Evolutionary conservation across 1,140 invertebrate genomes (phyloP).

Genomic region (Trichomalopsis sarcophagae): DNA sequence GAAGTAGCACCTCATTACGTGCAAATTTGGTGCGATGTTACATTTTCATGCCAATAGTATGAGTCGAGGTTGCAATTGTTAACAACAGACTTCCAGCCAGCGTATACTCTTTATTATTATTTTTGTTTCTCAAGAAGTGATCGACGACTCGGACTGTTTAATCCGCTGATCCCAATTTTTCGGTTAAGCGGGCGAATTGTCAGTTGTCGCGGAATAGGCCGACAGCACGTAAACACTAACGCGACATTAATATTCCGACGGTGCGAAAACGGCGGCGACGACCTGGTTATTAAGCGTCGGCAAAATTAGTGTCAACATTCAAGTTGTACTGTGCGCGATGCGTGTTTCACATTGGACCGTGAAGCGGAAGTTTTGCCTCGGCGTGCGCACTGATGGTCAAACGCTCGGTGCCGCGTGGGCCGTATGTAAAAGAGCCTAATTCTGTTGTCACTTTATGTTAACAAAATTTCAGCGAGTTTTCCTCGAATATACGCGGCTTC

Average conservation of each 20-base stretch:
- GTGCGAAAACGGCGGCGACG: conserved; percentile 5
- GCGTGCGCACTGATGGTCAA: not conserved
- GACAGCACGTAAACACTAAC: not conserved
- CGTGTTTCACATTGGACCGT: not conserved
- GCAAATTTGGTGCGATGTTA: not conserved
- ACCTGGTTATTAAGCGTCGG: conserved; percentile 29
- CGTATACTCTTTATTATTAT: not conserved
- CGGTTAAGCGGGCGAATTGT: not conserved
- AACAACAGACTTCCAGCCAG: too few relatives aligned
- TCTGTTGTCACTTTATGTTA: not conserved
- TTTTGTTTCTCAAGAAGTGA: too few relatives aligned
- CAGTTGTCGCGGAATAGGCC: not conserved
- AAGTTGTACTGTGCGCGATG: not conserved
- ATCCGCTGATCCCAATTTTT: not conserved
- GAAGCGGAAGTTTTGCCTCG: conserved; percentile 11
- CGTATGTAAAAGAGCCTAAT: not conserved
- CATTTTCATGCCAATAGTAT: not conserved
- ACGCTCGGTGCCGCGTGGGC: not conserved
- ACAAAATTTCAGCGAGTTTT: not conserved
- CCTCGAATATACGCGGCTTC: not conserved
- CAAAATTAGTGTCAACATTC: conserved; percentile 8
- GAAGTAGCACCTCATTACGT: conserved; percentile 17
- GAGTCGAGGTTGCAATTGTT: too few relatives aligned
- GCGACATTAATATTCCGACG: conserved; percentile 38
- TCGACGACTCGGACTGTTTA: not conserved